Evolutionary conservation across 2,113 vertebrate species (phyloP), one percentile per base, ranked within the genome.

Genomic region (Labrus mixtus): DNA sequence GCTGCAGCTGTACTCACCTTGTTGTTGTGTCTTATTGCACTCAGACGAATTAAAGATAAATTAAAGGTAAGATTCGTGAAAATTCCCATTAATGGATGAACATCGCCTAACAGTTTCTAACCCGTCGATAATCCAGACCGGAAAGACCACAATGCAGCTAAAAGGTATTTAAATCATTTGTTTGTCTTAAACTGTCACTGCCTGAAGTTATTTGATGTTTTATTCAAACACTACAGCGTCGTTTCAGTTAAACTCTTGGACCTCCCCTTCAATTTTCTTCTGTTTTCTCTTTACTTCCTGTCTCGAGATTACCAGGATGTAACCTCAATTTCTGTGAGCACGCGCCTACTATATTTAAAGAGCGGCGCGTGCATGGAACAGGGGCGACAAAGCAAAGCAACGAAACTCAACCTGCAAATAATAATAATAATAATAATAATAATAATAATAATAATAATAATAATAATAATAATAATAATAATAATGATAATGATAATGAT

Each of bases 231-330:
- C 9, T 1, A 11, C 4, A 4, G 0, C 9, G 1, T 2, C 7
- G 5, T 1, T n/a, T 9, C 12, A 9, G 23, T 22, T 0, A 20
- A 39, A 17, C 22, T 23, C 36, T 20, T 16, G 10, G 2, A 6
- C 8, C 25, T 58, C 33, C 51, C 16, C 20, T 37, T 75, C 23
- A 11, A 76, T 62, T 54, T 59, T 29, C 58, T 71, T 69, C 4
- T 76, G 43, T 69, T 76, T 70, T 67, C 11, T 50, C 68, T 77
- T 55, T 19, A 83, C 84, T 92, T 93, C 90, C 91, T 73, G 79
- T 56, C 0, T 84, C 68, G 16, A 54, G 36, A 25, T 66, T 51
- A 74, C 72, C 51, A 2, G 43, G 13, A 66, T 55, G 59, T 66
- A 74, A 37, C 71, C 36, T 17, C 12, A n/a, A 50, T 7, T 19